Base-by-base conservation (phyloP, 2,888 invertebrate genomes). In the Conops quadrifasciatus region DNA sequence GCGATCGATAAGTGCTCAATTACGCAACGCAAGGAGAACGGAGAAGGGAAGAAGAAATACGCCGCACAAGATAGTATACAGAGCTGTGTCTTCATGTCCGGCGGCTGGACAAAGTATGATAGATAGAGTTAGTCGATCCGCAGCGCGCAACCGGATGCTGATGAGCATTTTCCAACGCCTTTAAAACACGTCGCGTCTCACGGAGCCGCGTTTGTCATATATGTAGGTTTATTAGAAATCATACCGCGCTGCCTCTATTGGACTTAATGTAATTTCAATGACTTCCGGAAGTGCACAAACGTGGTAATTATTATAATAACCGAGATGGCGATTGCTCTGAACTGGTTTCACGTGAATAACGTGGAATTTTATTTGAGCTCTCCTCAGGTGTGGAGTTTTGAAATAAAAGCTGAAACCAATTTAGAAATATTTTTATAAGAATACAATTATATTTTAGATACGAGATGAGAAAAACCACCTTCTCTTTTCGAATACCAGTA, bases 101-200 rank as follows among this genome's bases (percentile, higher is more conserved):
- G 43, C 36, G 36, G 21, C 19, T 43, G 60, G 36, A 43, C 43
- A 30, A 60, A n/a, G 24, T 2, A 28, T 16, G 13, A 49, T 49
- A 49, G 19, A 11, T 19, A 56, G 53, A 24, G 28, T 56, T 4
- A 26, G 45, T 53, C 58, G 15, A n/a, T 36, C 45, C 21, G 59
- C n/a, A n/a, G n/a, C n/a, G 45, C 19, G 43, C 28, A 9, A 21
- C 70, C 70, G 64, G 70, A 70, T 59, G 58, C 70, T 59, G 36
- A 36, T 36, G 24, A 43, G 13, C 43, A 21, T 7, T 24, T 30
- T 30, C 51, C 24, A 49, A 28, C 49, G 60, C 60, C 59, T 60
- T 26, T 49, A n/a, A 3, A 53, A 16, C n/a, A 16, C 3, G 28
- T 21, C 15, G 15, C 16, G 36, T 53, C 21, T 49, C 21, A 36